Evolutionary conservation across 2,888 invertebrate species (phyloP), one percentile per base, ranked within the genome.

Genomic region (Prosapia bicincta): DNA sequence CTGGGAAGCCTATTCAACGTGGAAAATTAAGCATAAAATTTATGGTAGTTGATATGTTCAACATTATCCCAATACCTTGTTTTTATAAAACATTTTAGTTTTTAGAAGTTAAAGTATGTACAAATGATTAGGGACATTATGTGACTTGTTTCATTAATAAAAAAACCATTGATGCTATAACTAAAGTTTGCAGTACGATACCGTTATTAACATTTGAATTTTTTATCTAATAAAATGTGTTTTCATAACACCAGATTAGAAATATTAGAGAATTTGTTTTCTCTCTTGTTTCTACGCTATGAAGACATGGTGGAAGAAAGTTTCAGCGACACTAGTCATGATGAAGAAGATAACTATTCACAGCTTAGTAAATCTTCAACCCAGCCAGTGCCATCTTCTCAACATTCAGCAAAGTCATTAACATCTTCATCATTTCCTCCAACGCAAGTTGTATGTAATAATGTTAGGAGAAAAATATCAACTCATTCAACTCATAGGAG

Each of bases 191-290:
- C 66, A 66, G 15, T 24, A 24, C 15, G 5, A 5, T n/a, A 66
- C 2, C 24, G 6, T 67, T 24, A 7, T n/a, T 24, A 25, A 67
- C 5, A 26, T 67, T 24, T 1, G 9, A 30, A 6, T 30, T 30
- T 30, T 23, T 26, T 71, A 23, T 20, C 65, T 20, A 26, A 20
- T 71, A 20, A 1, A 24, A 38, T 43, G 5, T 20, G 38, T 6
- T 43, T 38, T 71, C 20, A 9, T 25, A 26, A 25, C 32, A 23
- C 20, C 25, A 75, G 75, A 54, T 25, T 88, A 0, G 91, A 92
- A 85, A 86, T 92, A 0, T 87, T 93, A 74, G 92, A 93, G 83
- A 90, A 92, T 83, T 88, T 93, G 79, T 93, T 93, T 83, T 88
- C 90, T 0, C 87, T 93, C 80, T 86, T 93, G 54, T 92, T 93